Evolutionary conservation across 2,888 invertebrate species (phyloP), one percentile per base, ranked within the genome.

Genomic region (Agapetus fuscipes): DNA sequence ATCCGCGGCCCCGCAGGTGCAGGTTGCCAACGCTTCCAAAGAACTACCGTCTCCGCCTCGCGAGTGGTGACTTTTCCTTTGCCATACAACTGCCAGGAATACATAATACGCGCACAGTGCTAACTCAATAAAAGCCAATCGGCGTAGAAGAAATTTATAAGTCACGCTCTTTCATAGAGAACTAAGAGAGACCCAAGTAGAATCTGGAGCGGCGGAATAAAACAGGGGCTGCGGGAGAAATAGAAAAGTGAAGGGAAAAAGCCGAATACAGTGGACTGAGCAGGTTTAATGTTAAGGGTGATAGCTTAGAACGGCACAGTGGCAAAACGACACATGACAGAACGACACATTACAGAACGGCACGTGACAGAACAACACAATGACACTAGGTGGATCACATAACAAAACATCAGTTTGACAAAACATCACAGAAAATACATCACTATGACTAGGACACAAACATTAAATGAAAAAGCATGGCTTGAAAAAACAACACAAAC

Each of bases 121-220:
- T 40, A 40, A 43, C 39, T 43, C 43, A 39, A 43, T 43, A 40
- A 43, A 30, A 40, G 33, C 29, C 39, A 37, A 43, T 43, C 39
- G 25, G 26, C 15, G 33, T 33, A 15, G 30, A 17, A 17, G 11
- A 37, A 39, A 29, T 30, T 33, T 36, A 36, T 36, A 36, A 39
- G 33, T 43, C 43, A 37, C 43, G 43, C 39, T 15, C 17, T 7
- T 28, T 24, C 39, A 11, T 20, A 24, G 17, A 33, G 16, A 17
- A 11, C n/a, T 17, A 32, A 37, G 17, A 12, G 16, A 24, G 29
- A 15, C 20, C 34, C 26, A 26, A 34, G 20, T 3, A 34, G 26
- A 34, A 34, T 26, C 9, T 14, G 14, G 20, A 15, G 33, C 14
- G 26, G 14, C 10, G 26, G 26, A 34, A 34, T 26, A 26, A 34